Evolutionary conservation across 2,888 invertebrate genomes (phyloP).

Genomic region (Lithophane socia): DNA sequence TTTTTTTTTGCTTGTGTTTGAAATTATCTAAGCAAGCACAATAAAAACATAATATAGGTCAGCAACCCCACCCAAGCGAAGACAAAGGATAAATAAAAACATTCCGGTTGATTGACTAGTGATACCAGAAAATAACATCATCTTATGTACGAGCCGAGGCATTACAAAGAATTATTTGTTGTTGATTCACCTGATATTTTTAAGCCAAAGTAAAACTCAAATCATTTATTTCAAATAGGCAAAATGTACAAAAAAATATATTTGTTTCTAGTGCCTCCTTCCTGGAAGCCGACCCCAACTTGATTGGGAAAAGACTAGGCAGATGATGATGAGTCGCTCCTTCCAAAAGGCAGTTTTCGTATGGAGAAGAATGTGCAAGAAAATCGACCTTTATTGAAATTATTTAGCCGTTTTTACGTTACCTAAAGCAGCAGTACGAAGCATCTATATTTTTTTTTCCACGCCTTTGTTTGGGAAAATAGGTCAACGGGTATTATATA

Average conservation of each 20-base stretch:
- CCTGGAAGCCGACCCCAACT: no score
- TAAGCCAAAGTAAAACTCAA: no score
- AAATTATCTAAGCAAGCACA: not conserved
- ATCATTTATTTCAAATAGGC: no score
- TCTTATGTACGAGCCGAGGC: not conserved
- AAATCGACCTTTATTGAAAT: not conserved
- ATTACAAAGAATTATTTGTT: not conserved
- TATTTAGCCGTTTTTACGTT: not conserved
- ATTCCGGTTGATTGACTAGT: not conserved
- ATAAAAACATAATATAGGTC: not conserved
- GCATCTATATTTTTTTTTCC: not conserved
- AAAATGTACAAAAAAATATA: no score
- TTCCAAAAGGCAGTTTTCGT: no score
- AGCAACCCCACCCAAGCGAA: not conserved
- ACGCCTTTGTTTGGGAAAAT: slow-evolving; percentile 18
- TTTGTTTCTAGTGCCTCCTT: no score
- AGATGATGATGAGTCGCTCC: no score
- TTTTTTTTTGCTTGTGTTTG: not conserved
- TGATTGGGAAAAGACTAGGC: no score
- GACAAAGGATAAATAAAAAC: not conserved
- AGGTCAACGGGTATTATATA: not conserved
- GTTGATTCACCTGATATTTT: not conserved
- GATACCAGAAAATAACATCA: not conserved
- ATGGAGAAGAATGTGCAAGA: no score
- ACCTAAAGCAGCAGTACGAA: not conserved